Evolutionary conservation across 2,888 invertebrate species (phyloP), one percentile per base, ranked within the genome.

Genomic region (Branchinecta sandiegonensis): DNA sequence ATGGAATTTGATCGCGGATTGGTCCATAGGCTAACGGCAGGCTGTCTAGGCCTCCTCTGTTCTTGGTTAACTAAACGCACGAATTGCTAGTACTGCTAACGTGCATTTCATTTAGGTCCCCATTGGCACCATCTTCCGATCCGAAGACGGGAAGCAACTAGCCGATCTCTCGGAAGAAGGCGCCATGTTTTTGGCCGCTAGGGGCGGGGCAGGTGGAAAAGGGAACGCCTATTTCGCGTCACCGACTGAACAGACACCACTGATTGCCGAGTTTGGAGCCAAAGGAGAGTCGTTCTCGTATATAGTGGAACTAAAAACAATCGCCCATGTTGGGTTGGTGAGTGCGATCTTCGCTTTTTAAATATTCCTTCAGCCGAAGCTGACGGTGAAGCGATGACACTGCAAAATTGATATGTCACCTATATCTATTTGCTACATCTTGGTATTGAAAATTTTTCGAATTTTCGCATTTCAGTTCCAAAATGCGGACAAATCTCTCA

Each of bases 201-300:
- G 94, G 71, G 99, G 99, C 0, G 99, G 99, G 6, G 86, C 90
- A 0, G 99, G 99, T 0, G 99, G 99, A 0, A 87, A 89, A 76
- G 99, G 99, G 1, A 99, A 99, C 80, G 83, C 85, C 71, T 95
- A 89, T 80, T 99, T 96, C 78, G 82, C 87, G 23, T 85, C 88
- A 0, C 86, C 89, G 74, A 83, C 84, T 65, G 81, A 88, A 76
- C 85, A 89, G 81, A 79, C 89, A 0, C 97, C 99, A 0, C 80
- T 85, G 72, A 83, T 94, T 70, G 89, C 90, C 8, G 96, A 99
- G 78, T 81, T 83, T 72, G 99, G 95, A 0, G 96, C 90, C 0
- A 65, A 73, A 0, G 97, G 97, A 0, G 96, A 99, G 78, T 80
- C 81, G 37, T 74, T 81, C 8, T 76, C 79, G 10, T 94, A 92